phyloP scores from a whole-genome alignment of 2,113 vertebrate species.

The Empidonax alnorum region DNA sequence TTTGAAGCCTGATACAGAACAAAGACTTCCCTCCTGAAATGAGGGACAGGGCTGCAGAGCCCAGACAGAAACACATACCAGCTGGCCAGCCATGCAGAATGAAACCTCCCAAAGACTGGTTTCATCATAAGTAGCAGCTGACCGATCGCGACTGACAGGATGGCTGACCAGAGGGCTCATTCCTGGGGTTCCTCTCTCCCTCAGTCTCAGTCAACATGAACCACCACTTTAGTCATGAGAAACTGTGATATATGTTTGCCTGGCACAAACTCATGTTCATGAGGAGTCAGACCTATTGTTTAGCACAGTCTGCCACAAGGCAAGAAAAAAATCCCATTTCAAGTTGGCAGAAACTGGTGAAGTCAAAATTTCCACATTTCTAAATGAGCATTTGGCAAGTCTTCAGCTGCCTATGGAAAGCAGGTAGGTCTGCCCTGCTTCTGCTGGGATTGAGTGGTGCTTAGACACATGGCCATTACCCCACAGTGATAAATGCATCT shows the following conservation, averaged over 20 bases:
- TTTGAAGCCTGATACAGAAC: conserved; percentile 44
- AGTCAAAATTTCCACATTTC: background rate
- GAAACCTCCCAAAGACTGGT: background rate
- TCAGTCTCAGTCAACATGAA: background rate
- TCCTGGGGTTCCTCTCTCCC: background rate
- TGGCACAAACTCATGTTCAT: background rate
- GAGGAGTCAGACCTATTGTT: background rate
- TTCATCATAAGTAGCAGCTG: conserved; percentile 59
- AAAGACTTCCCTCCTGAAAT: conserved; percentile 35
- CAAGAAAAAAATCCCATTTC: background rate
- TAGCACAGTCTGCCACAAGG: background rate
- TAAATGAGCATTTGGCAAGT: background rate
- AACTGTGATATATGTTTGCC: background rate
- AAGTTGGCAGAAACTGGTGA: background rate
- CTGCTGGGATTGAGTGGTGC: background rate
- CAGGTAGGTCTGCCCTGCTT: background rate
- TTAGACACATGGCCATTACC: background rate
- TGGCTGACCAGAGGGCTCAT: background rate
- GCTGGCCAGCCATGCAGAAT: conserved; percentile 36
- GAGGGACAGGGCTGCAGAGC: background rate
- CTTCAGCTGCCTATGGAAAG: background rate
- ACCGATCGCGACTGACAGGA: background rate
- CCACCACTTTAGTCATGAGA: background rate
- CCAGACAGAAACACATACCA: conserved; percentile 60
- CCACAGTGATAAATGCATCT: background rate